phyloP scores from a whole-genome alignment of 2,113 vertebrate species.

The Falco punctatus region DNA sequence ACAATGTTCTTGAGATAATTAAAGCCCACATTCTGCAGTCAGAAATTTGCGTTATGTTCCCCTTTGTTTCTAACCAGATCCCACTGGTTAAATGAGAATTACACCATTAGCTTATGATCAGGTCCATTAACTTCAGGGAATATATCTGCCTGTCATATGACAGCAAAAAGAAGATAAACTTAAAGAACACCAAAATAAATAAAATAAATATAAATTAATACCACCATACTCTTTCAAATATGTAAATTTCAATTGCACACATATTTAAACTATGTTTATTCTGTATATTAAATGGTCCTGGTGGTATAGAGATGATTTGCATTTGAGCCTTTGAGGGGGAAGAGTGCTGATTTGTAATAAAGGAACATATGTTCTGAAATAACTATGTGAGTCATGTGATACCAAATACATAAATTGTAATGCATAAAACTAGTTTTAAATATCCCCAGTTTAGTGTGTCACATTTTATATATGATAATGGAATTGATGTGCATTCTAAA shows the following conservation, averaged over 20 bases:
- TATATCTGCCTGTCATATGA: neutral
- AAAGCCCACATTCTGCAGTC: neutral
- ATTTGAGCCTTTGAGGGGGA: neutral
- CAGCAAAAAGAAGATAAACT: neutral
- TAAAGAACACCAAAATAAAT: neutral
- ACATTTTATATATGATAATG: neutral
- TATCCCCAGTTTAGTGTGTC: neutral
- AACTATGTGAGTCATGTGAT: neutral
- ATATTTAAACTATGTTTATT: neutral
- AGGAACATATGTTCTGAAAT: conserved; percentile 31
- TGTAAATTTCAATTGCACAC: neutral
- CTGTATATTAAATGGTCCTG: neutral
- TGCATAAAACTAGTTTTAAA: neutral
- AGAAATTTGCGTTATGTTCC: conserved; percentile 3
- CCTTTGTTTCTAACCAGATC: neutral
- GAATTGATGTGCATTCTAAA: neutral
- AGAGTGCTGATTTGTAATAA: neutral
- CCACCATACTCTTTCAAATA: neutral
- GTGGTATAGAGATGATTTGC: neutral
- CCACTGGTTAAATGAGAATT: conserved; percentile 18
- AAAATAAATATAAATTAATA: neutral
- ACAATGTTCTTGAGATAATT: neutral
- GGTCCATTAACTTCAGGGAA: conserved; percentile 14
- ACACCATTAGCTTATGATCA: neutral
- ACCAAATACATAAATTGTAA: neutral